Percentiles rank a stretch among this genome's conserved stretches.
These are phyloP conservation scores for Maniola jurtina DNA, from an alignment of 1,140 invertebrate species.

Conservation along the genomic window DNA sequence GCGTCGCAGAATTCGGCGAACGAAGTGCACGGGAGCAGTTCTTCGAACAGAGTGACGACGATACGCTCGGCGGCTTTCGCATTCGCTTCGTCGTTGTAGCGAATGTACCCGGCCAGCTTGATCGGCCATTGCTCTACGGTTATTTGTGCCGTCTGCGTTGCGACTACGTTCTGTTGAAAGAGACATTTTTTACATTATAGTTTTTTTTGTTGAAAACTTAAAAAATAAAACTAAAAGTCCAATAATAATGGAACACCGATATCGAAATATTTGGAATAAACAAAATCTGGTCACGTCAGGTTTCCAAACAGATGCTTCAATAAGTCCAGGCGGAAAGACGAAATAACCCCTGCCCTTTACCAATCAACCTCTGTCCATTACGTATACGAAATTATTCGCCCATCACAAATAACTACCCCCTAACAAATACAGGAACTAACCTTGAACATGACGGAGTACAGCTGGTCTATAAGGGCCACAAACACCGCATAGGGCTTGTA, in stretches of 20 bases:
- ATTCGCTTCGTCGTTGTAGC: conserved; percentile 94
- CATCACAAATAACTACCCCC: too few relatives aligned
- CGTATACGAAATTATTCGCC: too few relatives aligned
- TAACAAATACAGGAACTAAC: conserved; percentile 30
- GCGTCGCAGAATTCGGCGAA: conserved; percentile 96
- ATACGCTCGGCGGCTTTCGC: conserved; percentile 92
- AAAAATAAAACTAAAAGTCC: background rate
- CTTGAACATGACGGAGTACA: conserved; percentile 76
- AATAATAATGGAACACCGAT: background rate
- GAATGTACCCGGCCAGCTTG: conserved; percentile 94
- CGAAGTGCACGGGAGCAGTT: conserved; percentile 93
- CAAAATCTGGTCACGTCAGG: too few relatives aligned
- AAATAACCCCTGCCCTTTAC: too few relatives aligned
- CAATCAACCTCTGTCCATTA: too few relatives aligned
- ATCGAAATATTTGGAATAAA: too few relatives aligned
- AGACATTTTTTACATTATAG: too few relatives aligned
- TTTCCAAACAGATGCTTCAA: too few relatives aligned
- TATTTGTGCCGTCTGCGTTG: conserved; percentile 84
- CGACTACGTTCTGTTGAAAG: conserved; percentile 82
- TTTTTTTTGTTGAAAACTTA: too few relatives aligned
- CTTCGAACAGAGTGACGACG: conserved; percentile 90
- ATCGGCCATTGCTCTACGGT: conserved; percentile 92
- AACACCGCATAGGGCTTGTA: conserved; percentile 94
- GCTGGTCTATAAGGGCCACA: conserved; percentile 79
- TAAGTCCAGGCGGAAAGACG: too few relatives aligned